phyloP scores from a whole-genome alignment of 2,888 invertebrate species.

The Capitulum mitella region DNA sequence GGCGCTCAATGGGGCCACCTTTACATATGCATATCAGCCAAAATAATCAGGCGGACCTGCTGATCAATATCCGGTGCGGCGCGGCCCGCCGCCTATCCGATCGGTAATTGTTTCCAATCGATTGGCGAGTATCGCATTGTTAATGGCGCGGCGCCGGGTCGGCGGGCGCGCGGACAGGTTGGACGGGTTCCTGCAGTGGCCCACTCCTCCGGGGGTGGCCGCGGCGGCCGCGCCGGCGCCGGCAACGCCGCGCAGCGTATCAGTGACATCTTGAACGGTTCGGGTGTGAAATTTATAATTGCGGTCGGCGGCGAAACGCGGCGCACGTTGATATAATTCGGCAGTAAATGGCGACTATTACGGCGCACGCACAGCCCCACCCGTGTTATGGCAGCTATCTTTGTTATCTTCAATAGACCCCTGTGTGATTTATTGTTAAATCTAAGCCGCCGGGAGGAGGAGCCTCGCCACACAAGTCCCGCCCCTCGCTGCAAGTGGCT shows the following conservation, averaged over 20 bases:
- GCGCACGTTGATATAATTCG: background rate
- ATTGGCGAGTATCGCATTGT: background rate
- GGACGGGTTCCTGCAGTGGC: too few relatives aligned
- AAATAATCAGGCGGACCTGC: background rate
- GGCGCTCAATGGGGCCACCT: background rate
- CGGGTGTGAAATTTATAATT: background rate
- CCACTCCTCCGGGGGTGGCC: too few relatives aligned
- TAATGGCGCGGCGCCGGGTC: background rate
- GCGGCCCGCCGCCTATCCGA: background rate
- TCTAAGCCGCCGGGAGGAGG: background rate
- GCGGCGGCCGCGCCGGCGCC: too few relatives aligned
- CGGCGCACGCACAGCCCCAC: background rate
- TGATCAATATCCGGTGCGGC: background rate
- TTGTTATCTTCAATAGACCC: constrained; percentile 2
- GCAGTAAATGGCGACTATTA: background rate
- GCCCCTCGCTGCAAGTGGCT: background rate
- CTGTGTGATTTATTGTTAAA: constrained; percentile 16
- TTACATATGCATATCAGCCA: constrained; percentile 3
- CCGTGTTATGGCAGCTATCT: background rate
- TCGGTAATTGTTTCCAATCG: constrained; percentile 6
- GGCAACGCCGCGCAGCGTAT: background rate
- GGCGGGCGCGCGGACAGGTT: too few relatives aligned
- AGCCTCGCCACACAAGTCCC: background rate
- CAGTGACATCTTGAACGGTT: background rate
- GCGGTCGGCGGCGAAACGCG: background rate